phyloP scores from a whole-genome alignment of 2,113 vertebrate species.

The Galeopterus variegatus region DNA sequence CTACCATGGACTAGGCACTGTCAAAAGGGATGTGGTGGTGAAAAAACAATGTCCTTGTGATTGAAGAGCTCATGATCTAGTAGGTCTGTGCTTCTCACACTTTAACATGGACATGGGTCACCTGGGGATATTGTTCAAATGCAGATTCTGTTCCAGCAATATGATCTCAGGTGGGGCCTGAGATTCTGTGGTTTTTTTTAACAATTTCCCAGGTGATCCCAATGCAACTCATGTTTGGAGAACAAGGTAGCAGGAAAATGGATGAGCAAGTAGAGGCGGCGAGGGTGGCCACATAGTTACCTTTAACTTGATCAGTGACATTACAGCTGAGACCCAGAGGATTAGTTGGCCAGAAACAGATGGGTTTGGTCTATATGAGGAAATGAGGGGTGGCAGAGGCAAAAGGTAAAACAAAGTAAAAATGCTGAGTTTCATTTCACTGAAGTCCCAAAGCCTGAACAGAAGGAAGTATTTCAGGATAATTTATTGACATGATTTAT shows the following conservation, averaged over 20 bases:
- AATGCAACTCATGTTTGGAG: not conserved
- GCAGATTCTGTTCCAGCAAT: not conserved
- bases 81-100: not conserved
- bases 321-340: not conserved
- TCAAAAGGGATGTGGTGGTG: not conserved
- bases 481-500: not conserved
- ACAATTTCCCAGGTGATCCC: not conserved
- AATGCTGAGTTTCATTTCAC: not conserved
- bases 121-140: not conserved
- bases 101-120: not conserved
- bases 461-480: not conserved
- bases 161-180: not conserved
- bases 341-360: not conserved
- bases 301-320: not conserved
- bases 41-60: not conserved
- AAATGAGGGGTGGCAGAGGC: not conserved
- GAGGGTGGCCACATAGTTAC: not conserved
- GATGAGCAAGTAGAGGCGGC: not conserved
- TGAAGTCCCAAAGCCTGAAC: not conserved
- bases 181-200: conserved; percentile 4
- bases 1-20: not conserved
- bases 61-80: not conserved
- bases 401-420: conserved; percentile 22
- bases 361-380: not conserved
- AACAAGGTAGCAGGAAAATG: not conserved